A percentile compares a stretch with the other conserved stretches of the same genome.
phyloP scores from a whole-genome alignment of 2,113 vertebrate genomes.

The Oncorhynchus kisutch region DNA sequence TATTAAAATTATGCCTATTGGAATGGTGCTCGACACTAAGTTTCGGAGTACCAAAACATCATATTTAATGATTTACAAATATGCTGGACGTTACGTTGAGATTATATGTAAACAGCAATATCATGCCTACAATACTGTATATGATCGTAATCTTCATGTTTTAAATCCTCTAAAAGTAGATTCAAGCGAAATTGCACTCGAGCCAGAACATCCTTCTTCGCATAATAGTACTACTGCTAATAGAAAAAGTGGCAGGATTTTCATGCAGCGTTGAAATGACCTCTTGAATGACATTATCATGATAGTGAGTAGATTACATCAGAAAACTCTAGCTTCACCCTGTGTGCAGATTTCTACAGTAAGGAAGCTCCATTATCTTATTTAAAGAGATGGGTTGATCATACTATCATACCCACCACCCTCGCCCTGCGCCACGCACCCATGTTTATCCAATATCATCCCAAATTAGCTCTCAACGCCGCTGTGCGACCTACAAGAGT shows the following conservation, averaged over 20 bases:
- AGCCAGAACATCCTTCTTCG: background rate
- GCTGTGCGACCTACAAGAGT: background rate
- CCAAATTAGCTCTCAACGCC: background rate
- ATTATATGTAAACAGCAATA: conserved; percentile 14
- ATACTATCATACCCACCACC: background rate
- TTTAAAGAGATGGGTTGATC: background rate
- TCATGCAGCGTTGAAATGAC: conserved; percentile 28
- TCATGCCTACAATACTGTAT: conserved; percentile 12
- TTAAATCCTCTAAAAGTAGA: conserved; percentile 16
- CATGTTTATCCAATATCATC: background rate
- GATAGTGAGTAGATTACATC: conserved; percentile 9
- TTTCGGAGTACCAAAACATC: conserved; percentile 91
- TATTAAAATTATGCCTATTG: conserved; percentile 82
- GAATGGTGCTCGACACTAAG: conserved; percentile 88
- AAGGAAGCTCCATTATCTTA: background rate
- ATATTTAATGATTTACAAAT: conserved; percentile 89
- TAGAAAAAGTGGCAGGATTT: background rate
- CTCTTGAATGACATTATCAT: conserved; percentile 20
- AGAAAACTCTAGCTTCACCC: background rate
- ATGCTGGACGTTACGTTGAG: conserved; percentile 81
- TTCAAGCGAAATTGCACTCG: background rate
- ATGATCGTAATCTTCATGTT: conserved; percentile 19
- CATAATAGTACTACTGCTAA: background rate
- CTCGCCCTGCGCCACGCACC: background rate
- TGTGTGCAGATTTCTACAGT: background rate